Conservation (phyloP, 2,113 vertebrate genomes). For the Siniperca chuatsi region DNA sequence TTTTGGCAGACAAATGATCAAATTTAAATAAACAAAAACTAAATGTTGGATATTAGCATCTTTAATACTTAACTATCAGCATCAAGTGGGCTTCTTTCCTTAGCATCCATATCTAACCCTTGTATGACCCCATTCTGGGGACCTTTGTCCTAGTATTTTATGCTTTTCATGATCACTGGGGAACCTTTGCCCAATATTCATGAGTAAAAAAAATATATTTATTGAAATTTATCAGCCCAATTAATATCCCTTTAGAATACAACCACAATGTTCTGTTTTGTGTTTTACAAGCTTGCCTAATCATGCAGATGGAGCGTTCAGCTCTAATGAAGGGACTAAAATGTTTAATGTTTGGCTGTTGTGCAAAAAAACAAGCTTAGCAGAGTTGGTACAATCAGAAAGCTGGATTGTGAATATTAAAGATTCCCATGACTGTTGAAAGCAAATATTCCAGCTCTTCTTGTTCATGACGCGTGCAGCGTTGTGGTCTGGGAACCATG, state of each 20-base stretch:
- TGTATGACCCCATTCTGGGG: background rate
- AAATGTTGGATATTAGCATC: background rate
- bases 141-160: background rate
- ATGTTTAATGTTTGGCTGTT: slow-evolving; percentile 38
- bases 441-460: slow-evolving; percentile 63
- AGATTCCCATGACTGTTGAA: slow-evolving; percentile 69
- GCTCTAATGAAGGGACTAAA: slow-evolving; percentile 43
- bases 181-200: background rate
- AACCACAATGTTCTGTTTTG: slow-evolving; percentile 20
- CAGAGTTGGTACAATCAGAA: slow-evolving; percentile 37
- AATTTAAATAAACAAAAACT: background rate
- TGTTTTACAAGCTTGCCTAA: slow-evolving; percentile 23
- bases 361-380: slow-evolving; percentile 39
- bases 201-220: background rate
- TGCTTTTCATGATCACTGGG: background rate
- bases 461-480: slow-evolving; percentile 52
- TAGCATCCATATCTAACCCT: background rate
- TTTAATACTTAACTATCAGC: background rate
- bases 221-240: slow-evolving; percentile 15
- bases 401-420: slow-evolving; percentile 59
- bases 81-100: background rate
- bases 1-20: background rate
- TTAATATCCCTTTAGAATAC: slow-evolving; percentile 24
- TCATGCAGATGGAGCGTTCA: slow-evolving; percentile 32
- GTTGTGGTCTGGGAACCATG: slow-evolving; percentile 58